phyloP scores from a whole-genome alignment of 2,113 vertebrate species.

The Todiramphus saurophagus region DNA sequence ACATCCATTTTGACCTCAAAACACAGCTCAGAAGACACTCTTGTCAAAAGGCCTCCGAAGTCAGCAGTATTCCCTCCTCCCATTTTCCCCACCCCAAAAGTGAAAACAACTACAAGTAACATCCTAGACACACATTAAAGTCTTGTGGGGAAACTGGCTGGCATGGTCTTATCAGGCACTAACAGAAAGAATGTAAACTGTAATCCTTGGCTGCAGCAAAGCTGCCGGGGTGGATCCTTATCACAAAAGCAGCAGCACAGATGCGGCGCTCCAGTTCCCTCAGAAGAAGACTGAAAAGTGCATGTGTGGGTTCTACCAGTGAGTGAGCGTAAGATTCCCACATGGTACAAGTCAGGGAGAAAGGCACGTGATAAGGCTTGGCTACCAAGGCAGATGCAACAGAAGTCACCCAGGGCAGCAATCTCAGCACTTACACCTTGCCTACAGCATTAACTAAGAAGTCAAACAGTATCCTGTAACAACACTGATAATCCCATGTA shows the following conservation, averaged over 20 bases:
- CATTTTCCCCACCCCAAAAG: background rate
- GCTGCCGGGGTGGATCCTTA: background rate
- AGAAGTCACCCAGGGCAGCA: background rate
- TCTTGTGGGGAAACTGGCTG: background rate
- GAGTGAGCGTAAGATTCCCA: background rate
- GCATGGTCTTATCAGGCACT: background rate
- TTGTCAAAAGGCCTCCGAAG: background rate
- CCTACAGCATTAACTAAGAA: background rate
- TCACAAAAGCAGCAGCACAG: background rate
- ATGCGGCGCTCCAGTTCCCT: background rate
- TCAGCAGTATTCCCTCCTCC: background rate
- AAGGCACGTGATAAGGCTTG: background rate
- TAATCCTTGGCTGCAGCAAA: background rate
- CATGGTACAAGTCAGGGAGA: background rate
- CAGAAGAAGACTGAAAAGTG: background rate
- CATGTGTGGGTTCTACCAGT: background rate
- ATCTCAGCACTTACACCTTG: background rate
- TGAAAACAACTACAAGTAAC: background rate
- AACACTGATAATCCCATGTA: background rate
- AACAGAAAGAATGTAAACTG: background rate
- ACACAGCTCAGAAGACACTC: background rate
- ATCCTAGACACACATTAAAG: background rate
- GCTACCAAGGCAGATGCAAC: background rate
- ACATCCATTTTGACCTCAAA: background rate
- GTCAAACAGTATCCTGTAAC: background rate